Evolutionary conservation across 2,888 invertebrate species (phyloP).

Genomic region (Ptychoptera contaminata): DNA sequence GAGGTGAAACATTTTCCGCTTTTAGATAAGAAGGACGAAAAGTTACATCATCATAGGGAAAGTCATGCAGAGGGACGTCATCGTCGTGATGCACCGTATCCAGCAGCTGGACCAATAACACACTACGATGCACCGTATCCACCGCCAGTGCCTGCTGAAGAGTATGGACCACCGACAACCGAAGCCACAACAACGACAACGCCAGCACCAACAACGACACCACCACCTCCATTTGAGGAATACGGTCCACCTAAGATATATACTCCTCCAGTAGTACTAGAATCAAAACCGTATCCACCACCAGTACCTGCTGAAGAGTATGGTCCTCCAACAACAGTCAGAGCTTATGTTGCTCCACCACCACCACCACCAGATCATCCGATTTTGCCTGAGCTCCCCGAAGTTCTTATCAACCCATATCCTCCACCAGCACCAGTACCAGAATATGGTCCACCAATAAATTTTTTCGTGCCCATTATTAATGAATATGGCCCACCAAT

Average conservation of each 20-base stretch:
- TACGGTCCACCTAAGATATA: background rate
- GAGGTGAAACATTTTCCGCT: too few species aligned
- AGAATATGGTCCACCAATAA: conserved; percentile 11
- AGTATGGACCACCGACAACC: conserved; percentile 9
- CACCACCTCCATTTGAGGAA: conserved; percentile 13
- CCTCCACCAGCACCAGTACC: conserved; percentile 10
- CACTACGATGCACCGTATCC: conserved; percentile 5
- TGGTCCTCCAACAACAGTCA: conserved; percentile 4
- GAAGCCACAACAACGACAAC: conserved; percentile 10
- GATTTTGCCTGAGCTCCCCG: conserved; percentile 8
- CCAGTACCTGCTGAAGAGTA: background rate
- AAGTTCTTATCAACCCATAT: conserved; percentile 7
- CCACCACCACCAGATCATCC: conserved; percentile 6
- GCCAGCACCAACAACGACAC: conserved; percentile 11
- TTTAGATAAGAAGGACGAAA: too few species aligned
- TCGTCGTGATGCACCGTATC: background rate
- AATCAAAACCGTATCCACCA: conserved; percentile 6
- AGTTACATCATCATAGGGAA: too few species aligned
- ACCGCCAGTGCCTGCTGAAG: conserved; percentile 22
- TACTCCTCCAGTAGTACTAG: conserved; percentile 6
- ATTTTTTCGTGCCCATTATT: conserved; percentile 12
- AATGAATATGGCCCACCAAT: conserved; percentile 12
- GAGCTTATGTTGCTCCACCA: conserved; percentile 4
- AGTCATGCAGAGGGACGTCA: background rate
- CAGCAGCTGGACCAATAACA: background rate